These are phyloP conservation scores for Drosophila hydei DNA, from an alignment of 1,140 invertebrate genomes.

Conservation along the genomic window DNA sequence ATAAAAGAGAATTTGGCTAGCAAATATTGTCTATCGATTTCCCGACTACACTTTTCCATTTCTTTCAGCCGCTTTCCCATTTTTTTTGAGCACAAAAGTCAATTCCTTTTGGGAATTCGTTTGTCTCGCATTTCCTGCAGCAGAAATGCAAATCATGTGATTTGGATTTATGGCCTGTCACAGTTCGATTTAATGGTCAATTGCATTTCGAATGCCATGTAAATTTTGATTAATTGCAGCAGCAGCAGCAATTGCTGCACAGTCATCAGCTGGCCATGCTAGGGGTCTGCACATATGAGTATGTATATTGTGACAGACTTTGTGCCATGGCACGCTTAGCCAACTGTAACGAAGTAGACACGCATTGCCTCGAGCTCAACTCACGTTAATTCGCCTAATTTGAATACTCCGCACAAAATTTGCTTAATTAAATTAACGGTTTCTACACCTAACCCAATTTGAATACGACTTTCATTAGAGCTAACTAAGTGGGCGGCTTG, in stretches of 20 bases:
- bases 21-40: background rate
- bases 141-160: constrained; percentile 46
- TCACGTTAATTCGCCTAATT: constrained; percentile 17
- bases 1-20: background rate
- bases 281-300: background rate
- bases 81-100: background rate
- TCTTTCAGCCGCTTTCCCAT: background rate
- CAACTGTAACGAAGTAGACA: constrained; percentile 13
- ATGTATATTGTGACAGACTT: constrained; percentile 23
- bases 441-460: constrained; percentile 35
- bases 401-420: constrained; percentile 37
- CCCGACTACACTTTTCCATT: background rate
- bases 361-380: constrained; percentile 2
- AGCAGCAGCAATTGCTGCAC: constrained; percentile 10
- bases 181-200: constrained; percentile 48
- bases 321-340: background rate
- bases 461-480: constrained; percentile 34
- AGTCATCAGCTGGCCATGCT: constrained; percentile 29
- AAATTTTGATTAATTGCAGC: constrained; percentile 47
- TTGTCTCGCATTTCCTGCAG: background rate
- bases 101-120: constrained; percentile 1
- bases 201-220: constrained; percentile 47
- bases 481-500: no score
- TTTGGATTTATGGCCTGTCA: constrained; percentile 26
- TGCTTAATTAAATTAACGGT: constrained; percentile 41